Conservation (phyloP, 2,888 invertebrate species). For the Campaea margaritaria region DNA sequence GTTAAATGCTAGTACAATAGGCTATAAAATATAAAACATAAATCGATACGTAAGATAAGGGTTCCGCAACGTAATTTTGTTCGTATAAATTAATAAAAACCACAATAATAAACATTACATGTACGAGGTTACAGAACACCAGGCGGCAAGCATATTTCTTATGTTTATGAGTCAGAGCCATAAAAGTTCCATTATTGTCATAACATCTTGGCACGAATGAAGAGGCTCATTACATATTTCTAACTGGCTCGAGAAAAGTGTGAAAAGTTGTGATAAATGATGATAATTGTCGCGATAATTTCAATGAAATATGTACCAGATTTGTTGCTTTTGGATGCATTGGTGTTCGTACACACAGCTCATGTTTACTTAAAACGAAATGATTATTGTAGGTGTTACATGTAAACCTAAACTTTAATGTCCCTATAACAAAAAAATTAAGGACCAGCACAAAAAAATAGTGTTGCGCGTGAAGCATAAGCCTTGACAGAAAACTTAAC, state of each 20-base stretch:
- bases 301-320: slow-evolving; percentile 41
- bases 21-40: slow-evolving; percentile 6
- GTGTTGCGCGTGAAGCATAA: no score
- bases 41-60: slow-evolving; percentile 13
- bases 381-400: no score
- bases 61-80: slow-evolving; percentile 9
- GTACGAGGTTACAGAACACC: slow-evolving; percentile 22
- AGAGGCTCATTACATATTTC: slow-evolving; percentile 42
- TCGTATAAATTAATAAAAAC: slow-evolving; percentile 21
- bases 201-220: slow-evolving; percentile 59
- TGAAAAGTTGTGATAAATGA: slow-evolving; percentile 41
- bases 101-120: slow-evolving; percentile 38
- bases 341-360: not conserved
- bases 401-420: no score
- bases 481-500: no score
- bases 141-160: slow-evolving; percentile 48
- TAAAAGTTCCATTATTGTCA: slow-evolving; percentile 63
- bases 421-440: no score
- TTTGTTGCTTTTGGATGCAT: slow-evolving; percentile 29
- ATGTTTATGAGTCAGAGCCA: slow-evolving; percentile 56
- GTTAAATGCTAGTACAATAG: slow-evolving; percentile 6
- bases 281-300: slow-evolving; percentile 40
- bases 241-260: slow-evolving; percentile 40
- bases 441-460: no score
- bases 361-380: no score